phyloP scores from a whole-genome alignment of 2,888 invertebrate genomes.

The Philereme transversata region DNA sequence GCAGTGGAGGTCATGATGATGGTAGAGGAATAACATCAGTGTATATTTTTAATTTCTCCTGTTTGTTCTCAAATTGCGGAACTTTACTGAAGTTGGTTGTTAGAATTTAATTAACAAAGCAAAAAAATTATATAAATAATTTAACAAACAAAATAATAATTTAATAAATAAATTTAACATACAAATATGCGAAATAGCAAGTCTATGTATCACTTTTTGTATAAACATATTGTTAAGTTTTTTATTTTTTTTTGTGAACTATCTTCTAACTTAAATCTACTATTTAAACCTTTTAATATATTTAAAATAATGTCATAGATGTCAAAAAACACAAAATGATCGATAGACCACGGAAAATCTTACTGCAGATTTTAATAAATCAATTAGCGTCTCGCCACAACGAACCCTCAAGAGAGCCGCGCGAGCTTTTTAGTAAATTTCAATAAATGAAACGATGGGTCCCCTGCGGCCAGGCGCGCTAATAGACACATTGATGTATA shows the following conservation, averaged over 20 bases:
- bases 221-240: too few species aligned
- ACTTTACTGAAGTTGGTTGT: background rate
- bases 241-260: too few species aligned
- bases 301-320: background rate
- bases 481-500: constrained; percentile 79
- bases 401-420: constrained; percentile 37
- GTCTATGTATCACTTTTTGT: too few species aligned
- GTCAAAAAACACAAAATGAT: background rate
- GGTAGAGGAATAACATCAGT: background rate
- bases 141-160: background rate
- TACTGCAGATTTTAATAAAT: constrained; percentile 43
- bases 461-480: constrained; percentile 49
- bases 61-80: constrained; percentile 2
- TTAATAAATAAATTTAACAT: too few species aligned
- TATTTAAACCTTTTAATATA: too few species aligned
- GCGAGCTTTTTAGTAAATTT: constrained; percentile 58
- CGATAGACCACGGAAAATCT: constrained; percentile 6
- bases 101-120: background rate
- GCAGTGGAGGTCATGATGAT: too few species aligned
- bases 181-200: too few species aligned
- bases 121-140: background rate
- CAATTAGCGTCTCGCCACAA: constrained; percentile 27
- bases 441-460: constrained; percentile 75
- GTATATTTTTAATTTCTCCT: constrained; percentile 26
- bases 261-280: too few species aligned